Conservation (phyloP, 2,888 invertebrate species). For the Xanthia icteritia region DNA sequence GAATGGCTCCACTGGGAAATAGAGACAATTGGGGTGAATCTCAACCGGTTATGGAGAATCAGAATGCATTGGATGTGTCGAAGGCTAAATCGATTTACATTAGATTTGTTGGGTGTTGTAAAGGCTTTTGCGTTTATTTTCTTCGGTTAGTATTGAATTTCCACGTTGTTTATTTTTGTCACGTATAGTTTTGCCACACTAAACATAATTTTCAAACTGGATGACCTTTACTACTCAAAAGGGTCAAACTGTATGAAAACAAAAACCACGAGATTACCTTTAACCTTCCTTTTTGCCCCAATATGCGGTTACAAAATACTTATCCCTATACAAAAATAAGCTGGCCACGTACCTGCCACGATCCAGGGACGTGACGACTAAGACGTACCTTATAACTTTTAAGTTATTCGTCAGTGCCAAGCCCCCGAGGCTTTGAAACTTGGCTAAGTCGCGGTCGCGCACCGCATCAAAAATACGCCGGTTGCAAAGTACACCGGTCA, state of each 20-base stretch:
- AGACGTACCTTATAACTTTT: slow-evolving; percentile 71
- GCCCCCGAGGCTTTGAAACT: slow-evolving; percentile 70
- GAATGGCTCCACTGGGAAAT: slow-evolving; percentile 86
- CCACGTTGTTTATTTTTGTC: background rate
- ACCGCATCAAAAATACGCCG: slow-evolving; percentile 78
- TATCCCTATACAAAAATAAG: slow-evolving; percentile 69
- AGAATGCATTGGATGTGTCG: slow-evolving; percentile 54
- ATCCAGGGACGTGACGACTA: slow-evolving; percentile 69
- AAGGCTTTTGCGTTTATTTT: slow-evolving; percentile 7
- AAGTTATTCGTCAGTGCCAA: slow-evolving; percentile 74
- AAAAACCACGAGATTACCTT: slow-evolving; percentile 16
- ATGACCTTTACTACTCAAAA: background rate
- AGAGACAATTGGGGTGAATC: slow-evolving; percentile 76
- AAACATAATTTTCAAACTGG: background rate
- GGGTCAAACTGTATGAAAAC: slow-evolving; percentile 7
- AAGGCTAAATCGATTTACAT: slow-evolving; percentile 43
- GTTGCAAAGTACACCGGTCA: slow-evolving; percentile 65
- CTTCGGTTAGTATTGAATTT: background rate
- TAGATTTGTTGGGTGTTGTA: slow-evolving; percentile 29
- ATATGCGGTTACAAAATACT: slow-evolving; percentile 60
- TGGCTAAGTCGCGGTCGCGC: slow-evolving; percentile 74
- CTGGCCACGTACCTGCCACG: slow-evolving; percentile 69
- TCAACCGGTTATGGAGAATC: slow-evolving; percentile 63
- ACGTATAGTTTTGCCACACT: background rate
- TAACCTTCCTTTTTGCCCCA: slow-evolving; percentile 21